Evolutionary conservation across 2,888 invertebrate genomes (phyloP), one percentile per base, ranked within the genome.

Genomic region (Tuberolachnus salignus): DNA sequence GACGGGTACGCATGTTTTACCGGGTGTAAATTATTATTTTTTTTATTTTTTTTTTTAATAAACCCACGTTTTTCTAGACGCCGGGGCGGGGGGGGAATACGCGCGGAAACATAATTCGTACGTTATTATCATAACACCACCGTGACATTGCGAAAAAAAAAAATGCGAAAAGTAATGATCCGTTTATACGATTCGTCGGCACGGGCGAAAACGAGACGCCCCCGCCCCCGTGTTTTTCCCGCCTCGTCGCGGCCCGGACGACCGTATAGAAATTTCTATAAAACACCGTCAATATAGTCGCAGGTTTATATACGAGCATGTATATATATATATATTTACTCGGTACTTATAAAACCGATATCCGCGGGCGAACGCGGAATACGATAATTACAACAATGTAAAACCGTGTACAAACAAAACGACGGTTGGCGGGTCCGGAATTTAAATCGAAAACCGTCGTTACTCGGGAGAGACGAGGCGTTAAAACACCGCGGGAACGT

Each of bases 181-280:
- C 42, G 19, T 6, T 14, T 11, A 53, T 64, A 44, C 53, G 51
- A 73, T 73, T 73, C 63, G 42, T 73, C 42, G 63, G 63, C 73
- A 73, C 73, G 73, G 16, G 21, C 51, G 11, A 73, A 73, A 73
- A 53, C 63, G 51, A 53, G 61, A 34, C n/a, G n/a, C n/a, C n/a
- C 21, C 21, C 63, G 63, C 63, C 51, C n/a, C n/a, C n/a, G n/a
- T n/a, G n/a, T 63, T 21, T 53, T 51, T 63, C 14, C 63, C 14
- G 16, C 10, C 51, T 51, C 16, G 21, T 19, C 21, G 51, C 16
- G 26, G 34, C 34, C 6, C 34, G 34, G 3, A 6, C 34, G 34
- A 34, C 34, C 6, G 6, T 34, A 34, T n/a, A n/a, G n/a, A n/a
- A n/a, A n/a, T n/a, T n/a, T n/a, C n/a, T n/a, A n/a, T n/a, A n/a